These are phyloP conservation scores for Coregonus sp. DNA, from an alignment of 2,797 vertebrate species.

Conservation along the genomic window DNA sequence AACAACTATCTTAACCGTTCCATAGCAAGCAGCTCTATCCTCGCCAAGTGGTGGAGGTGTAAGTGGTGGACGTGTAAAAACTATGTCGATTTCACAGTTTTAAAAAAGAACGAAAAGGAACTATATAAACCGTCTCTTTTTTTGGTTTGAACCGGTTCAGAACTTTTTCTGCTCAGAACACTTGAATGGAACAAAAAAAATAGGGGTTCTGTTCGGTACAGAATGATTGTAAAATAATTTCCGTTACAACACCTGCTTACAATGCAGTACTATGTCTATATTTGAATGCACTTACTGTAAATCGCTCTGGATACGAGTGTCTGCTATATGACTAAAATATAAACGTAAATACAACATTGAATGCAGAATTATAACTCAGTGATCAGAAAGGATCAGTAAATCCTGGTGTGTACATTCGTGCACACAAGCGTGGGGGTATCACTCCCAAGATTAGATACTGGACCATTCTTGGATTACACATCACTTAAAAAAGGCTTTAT, in stretches of 20 bases:
- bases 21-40: too few species aligned
- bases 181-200: too few species aligned
- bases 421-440: neutral
- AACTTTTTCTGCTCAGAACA: too few species aligned
- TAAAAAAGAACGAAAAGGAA: too few species aligned
- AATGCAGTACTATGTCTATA: neutral
- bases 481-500: slow-evolving; percentile 1
- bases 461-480: slow-evolving; percentile 1
- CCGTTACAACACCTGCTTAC: neutral
- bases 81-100: too few species aligned
- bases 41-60: too few species aligned
- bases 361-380: neutral
- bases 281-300: neutral
- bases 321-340: neutral
- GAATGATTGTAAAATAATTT: too few species aligned
- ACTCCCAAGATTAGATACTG: neutral
- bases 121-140: too few species aligned
- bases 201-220: too few species aligned
- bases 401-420: neutral
- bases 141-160: too few species aligned
- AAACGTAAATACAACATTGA: neutral
- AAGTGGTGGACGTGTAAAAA: too few species aligned
- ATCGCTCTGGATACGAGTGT: neutral
- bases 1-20: too few species aligned
- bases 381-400: slow-evolving; percentile 1